Percentiles rank a stretch among this genome's conserved stretches.
Evolutionary conservation across 2,797 vertebrate genomes (phyloP).

Genomic region (Anableps anableps): DNA sequence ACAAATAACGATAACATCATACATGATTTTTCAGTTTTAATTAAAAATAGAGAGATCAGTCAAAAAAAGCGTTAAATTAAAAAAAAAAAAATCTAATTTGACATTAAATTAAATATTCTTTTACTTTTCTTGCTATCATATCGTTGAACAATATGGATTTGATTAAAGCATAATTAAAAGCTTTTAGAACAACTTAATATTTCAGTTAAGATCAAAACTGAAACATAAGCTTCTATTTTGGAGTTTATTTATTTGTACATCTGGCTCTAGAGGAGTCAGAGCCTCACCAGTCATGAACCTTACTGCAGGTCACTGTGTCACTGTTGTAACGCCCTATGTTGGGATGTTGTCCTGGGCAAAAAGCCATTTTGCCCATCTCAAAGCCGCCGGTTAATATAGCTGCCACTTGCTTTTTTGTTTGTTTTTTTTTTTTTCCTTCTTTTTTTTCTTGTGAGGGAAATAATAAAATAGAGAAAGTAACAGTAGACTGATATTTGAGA

Average conservation of each 20-base stretch:
- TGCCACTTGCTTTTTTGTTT: not conserved
- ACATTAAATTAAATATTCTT: too few relatives aligned
- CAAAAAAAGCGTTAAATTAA: too few relatives aligned
- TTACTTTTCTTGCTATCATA: too few relatives aligned
- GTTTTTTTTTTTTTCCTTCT: not conserved
- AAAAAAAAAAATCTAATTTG: too few relatives aligned
- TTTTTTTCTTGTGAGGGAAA: not conserved
- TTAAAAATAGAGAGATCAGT: too few relatives aligned
- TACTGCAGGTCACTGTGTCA: not conserved
- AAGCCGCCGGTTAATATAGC: not conserved
- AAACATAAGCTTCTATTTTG: not conserved
- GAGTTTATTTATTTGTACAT: not conserved
- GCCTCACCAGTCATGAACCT: not conserved
- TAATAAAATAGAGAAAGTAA: not conserved
- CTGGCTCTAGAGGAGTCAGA: not conserved
- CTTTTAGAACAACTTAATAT: not conserved
- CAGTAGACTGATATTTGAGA: not conserved
- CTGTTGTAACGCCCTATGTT: not conserved
- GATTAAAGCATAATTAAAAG: too few relatives aligned
- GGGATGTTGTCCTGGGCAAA: not conserved
- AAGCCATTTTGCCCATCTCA: not conserved
- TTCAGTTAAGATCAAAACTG: not conserved
- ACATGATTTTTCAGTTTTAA: too few relatives aligned
- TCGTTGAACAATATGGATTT: too few relatives aligned
- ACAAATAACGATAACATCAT: too few relatives aligned